Percentiles rank a stretch among this genome's conserved stretches.
Evolutionary conservation across 2,888 invertebrate genomes (phyloP).

Genomic region (Mesochorus sp.): DNA sequence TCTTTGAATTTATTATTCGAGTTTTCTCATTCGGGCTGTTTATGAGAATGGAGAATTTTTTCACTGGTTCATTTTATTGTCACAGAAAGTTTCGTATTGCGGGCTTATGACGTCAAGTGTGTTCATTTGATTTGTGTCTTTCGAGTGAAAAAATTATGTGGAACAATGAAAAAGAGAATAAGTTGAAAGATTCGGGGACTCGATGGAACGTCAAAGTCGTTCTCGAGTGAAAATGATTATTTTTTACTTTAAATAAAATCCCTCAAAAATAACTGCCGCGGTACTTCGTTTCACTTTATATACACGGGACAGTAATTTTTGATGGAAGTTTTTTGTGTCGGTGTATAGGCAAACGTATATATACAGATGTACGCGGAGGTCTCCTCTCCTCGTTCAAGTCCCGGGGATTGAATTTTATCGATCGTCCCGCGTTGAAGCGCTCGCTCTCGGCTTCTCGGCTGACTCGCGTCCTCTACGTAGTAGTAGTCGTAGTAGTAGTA

Average conservation of each 20-base stretch:
- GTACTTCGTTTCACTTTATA: too few relatives aligned
- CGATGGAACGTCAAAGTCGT: too few relatives aligned
- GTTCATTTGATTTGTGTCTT: too few relatives aligned
- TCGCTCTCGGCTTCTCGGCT: conserved; percentile 39
- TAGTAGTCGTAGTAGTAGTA: too few relatives aligned
- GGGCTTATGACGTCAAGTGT: too few relatives aligned
- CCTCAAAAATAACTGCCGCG: too few relatives aligned
- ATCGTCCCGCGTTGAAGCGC: conserved; percentile 55
- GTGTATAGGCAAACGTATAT: background rate
- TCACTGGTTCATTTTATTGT: background rate
- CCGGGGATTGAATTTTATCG: conserved; percentile 64
- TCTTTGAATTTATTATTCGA: conserved; percentile 26
- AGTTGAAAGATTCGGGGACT: too few relatives aligned
- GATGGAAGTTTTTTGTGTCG: background rate
- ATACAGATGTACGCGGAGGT: conserved; percentile 9
- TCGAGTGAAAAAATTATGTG: too few relatives aligned
- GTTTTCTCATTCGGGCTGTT: background rate
- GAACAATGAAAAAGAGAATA: too few relatives aligned
- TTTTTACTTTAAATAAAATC: too few relatives aligned
- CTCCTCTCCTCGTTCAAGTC: conserved; percentile 45
- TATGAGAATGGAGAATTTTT: background rate
- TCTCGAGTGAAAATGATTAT: too few relatives aligned
- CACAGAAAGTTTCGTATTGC: background rate
- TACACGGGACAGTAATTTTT: too few relatives aligned
- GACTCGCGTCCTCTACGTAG: conserved; percentile 34